Percentiles rank a stretch among this genome's conserved stretches.
These are phyloP conservation scores for Metaphire vulgaris DNA, from an alignment of 1,140 invertebrate species.

Conservation along the genomic window DNA sequence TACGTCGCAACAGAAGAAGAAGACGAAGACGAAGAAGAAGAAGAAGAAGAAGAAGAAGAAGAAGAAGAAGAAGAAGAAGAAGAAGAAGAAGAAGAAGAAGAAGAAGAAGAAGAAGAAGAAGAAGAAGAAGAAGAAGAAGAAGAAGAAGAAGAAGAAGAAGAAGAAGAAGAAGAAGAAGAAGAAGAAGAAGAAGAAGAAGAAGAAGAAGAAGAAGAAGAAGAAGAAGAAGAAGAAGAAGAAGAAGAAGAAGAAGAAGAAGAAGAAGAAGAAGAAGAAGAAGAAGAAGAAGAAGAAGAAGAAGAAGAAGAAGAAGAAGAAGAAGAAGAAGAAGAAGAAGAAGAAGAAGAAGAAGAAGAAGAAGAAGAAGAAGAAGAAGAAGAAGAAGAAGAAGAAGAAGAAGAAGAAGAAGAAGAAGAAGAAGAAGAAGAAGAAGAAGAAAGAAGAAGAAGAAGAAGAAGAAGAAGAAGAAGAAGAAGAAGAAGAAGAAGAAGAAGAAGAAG, in stretches of 20 bases:
- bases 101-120: not conserved
- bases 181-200: conserved; percentile 35
- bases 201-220: too few relatives aligned
- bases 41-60: conserved; percentile 8
- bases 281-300: too few relatives aligned
- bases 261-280: too few relatives aligned
- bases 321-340: too few relatives aligned
- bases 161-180: conserved; percentile 31
- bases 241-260: too few relatives aligned
- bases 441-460: conserved; percentile 31
- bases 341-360: conserved; percentile 24
- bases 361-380: not conserved
- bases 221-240: too few relatives aligned
- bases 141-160: conserved; percentile 32
- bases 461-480: conserved; percentile 16
- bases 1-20: too few relatives aligned
- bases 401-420: too few relatives aligned
- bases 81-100: not conserved
- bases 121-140: conserved; percentile 30
- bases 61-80: conserved; percentile 21
- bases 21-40: too few relatives aligned
- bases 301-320: too few relatives aligned
- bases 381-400: conserved; percentile 33
- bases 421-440: conserved; percentile 29
- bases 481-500: not conserved